Base-by-base conservation (phyloP, 2,797 vertebrate genomes). In the Hirundo rustica region DNA sequence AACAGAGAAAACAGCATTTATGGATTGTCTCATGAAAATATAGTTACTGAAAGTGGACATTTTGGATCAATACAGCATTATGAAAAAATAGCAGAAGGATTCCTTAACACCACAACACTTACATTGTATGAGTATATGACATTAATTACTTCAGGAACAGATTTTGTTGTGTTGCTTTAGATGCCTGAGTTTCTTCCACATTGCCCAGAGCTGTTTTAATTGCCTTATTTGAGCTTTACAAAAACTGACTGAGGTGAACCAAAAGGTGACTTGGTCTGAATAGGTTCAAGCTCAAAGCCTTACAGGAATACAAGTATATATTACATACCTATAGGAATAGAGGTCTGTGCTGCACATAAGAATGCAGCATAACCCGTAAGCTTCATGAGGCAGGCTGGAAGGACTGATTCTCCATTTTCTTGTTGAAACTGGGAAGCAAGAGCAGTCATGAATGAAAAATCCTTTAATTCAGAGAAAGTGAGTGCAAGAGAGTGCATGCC, bases 1-100 rank as follows among this genome's bases (percentile, higher is more conserved):
- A 79, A 64, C 18, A 48, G 36, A 84, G 54, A 74, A 85, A 79
- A 50, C 7, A 74, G 38, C 3, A 38, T 57, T 67, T 61, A 27
- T 3, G 8, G 20, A 66, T 70, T 30, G 32, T 67, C 26, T 67
- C 44, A 11, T 74, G 38, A 85, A 92, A 94, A 85, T 23, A 16
- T 8, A 50, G 47, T 47, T 17, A 22, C 20, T 17, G 3, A 50
- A 76, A 68, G 7, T 44, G 15, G 27, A 30, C 0, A 0, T 54
- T 85, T 74, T 82, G 21, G 7, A 67, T 53, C 5, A 26, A 48
- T 50, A 48, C 1, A 36, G 13, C 40, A 47, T 23, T 26, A 44
- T 32, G 15, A 34, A 62, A 90, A 89, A 38, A 40, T 4, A 40
- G 3, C 3, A 3, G 27, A 65, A 26, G 29, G 7, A 57, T 80